Base-by-base conservation (phyloP, 2,797 vertebrate genomes). In the Helostoma temminkii region DNA sequence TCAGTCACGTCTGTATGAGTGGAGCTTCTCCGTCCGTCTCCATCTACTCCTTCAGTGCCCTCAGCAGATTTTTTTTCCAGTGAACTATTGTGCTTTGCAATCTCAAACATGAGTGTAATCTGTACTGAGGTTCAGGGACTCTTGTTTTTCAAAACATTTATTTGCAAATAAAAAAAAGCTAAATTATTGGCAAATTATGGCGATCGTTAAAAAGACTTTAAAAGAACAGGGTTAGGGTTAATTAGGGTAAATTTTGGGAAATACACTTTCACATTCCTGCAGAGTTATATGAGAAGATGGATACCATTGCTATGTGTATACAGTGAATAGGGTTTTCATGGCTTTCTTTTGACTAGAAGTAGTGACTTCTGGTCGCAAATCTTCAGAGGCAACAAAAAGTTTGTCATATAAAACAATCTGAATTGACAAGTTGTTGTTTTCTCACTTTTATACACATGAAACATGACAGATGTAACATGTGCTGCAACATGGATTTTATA, bases 101-200 rank as follows among this genome's bases (percentile, higher is more conserved):
- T 78, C 24, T 80, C 16, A 45, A 74, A 76, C 58, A 77, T 46
- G 71, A 79, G 57, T 74, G 60, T 62, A 77, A 67, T 70, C 56
- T 62, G 54, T 59, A 67, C 59, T 75, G 62, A 65, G 57, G 53
- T 71, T 66, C 57, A 65, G 49, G 47, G 28, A 60, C 60, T 63
- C 24, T 34, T 26, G 52, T 78, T 85, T 82, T 67, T 78, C 71
- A 72, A 78, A 83, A 64, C 55, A 72, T 74, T 67, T 74, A 61
- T 54, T 77, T 69, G 12, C 54, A 25, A 32, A 26, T 26, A 3
- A 34, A 34, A 66, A 67, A 71, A 69, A 54, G 22, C 3, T 43
- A 62, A 62, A 48, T 74, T 25, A 62, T 30, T 14, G 46, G 47
- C 5, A 53, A 28, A 61, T 18, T n/a, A 16, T 37, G 5, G 15